Percentiles rank a stretch among this genome's conserved stretches.
phyloP scores from a whole-genome alignment of 2,888 invertebrate species.

The Drymonia ruficornis region DNA sequence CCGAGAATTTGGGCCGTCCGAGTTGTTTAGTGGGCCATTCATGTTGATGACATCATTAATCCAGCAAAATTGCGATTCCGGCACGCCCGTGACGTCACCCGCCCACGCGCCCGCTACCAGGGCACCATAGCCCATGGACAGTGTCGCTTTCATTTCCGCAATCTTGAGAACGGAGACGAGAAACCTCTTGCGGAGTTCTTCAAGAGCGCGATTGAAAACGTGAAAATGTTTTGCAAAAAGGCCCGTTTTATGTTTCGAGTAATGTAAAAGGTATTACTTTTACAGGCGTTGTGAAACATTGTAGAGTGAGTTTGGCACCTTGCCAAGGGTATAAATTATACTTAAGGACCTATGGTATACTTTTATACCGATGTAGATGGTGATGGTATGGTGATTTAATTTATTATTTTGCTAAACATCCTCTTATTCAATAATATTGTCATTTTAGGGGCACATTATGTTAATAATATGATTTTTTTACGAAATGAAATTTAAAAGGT shows the following conservation, averaged over 20 bases:
- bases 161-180: conserved; percentile 11
- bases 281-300: not conserved
- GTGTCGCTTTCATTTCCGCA: conserved; percentile 29
- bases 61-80: conserved; percentile 29
- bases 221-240: conserved; percentile 9
- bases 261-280: not conserved
- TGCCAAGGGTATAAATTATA: not conserved
- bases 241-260: conserved; percentile 6
- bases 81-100: conserved; percentile 35
- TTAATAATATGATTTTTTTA: too few relatives aligned
- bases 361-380: not conserved
- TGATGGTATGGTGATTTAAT: too few relatives aligned
- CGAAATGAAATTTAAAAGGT: too few relatives aligned
- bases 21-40: conserved; percentile 37
- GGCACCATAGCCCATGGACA: conserved; percentile 21
- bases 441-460: not conserved
- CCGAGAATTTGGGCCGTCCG: conserved; percentile 18
- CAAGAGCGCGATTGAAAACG: conserved; percentile 12
- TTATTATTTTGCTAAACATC: not conserved
- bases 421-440: too few relatives aligned
- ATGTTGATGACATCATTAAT: conserved; percentile 44
- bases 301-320: not conserved
- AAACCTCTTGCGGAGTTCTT: conserved; percentile 10
- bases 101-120: conserved; percentile 22
- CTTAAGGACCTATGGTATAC: not conserved